These are phyloP conservation scores for Indicator maculatus DNA, from an alignment of 2,113 vertebrate genomes.

Conservation along the genomic window DNA sequence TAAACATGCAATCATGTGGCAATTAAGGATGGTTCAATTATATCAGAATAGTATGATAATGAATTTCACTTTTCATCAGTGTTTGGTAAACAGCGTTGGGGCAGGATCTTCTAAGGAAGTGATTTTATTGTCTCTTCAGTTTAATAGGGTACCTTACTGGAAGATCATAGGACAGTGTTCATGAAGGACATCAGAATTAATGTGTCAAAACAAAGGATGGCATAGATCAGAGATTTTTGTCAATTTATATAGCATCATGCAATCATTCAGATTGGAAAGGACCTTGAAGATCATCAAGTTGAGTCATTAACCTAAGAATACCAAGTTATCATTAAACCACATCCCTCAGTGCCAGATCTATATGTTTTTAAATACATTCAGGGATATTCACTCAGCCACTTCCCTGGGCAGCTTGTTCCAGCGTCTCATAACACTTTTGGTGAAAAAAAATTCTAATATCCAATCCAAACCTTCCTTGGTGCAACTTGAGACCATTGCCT, in stretches of 20 bases:
- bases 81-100: conserved; percentile 11
- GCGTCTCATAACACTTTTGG: rapidly evolving
- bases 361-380: background rate
- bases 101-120: background rate
- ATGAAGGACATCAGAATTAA: background rate
- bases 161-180: background rate
- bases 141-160: background rate
- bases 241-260: background rate
- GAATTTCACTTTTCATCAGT: conserved; percentile 17
- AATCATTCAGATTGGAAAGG: background rate
- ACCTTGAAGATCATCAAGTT: background rate
- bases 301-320: background rate
- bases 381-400: background rate
- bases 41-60: conserved; percentile 30
- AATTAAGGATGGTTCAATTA: conserved; percentile 23
- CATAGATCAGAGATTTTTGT: background rate
- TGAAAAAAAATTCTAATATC: background rate
- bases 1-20: conserved; percentile 52
- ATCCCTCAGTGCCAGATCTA: background rate
- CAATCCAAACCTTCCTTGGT: background rate
- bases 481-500: background rate
- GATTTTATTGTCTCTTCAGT: background rate
- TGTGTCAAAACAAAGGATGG: background rate
- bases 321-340: background rate
- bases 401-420: background rate